A percentile compares a stretch with the other conserved stretches of the same genome.
Evolutionary conservation across 2,888 invertebrate genomes (phyloP).

Genomic region (Drosophila neonasuta): DNA sequence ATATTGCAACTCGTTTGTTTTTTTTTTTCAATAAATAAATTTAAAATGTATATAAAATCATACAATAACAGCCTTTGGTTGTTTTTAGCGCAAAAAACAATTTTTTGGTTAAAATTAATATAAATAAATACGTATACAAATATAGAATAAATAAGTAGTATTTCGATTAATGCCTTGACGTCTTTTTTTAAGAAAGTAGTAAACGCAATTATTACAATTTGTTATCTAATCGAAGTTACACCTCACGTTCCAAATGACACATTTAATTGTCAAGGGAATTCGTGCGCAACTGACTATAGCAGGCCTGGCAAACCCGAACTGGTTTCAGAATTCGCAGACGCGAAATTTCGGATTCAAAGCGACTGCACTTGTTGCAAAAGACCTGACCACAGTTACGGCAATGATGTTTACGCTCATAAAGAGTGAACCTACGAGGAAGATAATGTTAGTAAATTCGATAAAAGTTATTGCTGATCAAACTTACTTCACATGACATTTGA

Average conservation of each 20-base stretch:
- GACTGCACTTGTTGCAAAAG: constrained; percentile 98
- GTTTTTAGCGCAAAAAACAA: constrained; percentile 57
- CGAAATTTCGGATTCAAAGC: constrained; percentile 97
- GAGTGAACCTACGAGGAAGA: constrained; percentile 86
- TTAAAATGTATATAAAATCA: constrained; percentile 54
- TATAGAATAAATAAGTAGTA: constrained; percentile 26
- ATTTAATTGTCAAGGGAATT: constrained; percentile 80
- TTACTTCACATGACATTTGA: constrained; percentile 90
- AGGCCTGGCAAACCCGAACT: constrained; percentile 97
- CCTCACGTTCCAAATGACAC: not conserved
- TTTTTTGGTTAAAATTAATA: constrained; percentile 53
- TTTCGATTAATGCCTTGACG: constrained; percentile 49
- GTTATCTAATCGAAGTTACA: constrained; percentile 30
- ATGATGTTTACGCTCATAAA: constrained; percentile 97
- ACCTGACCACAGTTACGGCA: constrained; percentile 98
- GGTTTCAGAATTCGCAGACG: constrained; percentile 95
- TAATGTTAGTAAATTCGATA: not conserved
- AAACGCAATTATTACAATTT: constrained; percentile 31
- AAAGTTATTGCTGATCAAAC: constrained; percentile 16
- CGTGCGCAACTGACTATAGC: constrained; percentile 86
- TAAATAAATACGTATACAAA: constrained; percentile 39
- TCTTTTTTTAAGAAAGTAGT: constrained; percentile 39
- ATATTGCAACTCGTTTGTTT: constrained; percentile 58
- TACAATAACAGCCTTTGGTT: constrained; percentile 68
- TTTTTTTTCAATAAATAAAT: constrained; percentile 32